A percentile compares a stretch with the other conserved stretches of the same genome.
These are phyloP conservation scores for Odontophorus gujanensis DNA, from an alignment of 2,113 vertebrate genomes.

Conservation along the genomic window DNA sequence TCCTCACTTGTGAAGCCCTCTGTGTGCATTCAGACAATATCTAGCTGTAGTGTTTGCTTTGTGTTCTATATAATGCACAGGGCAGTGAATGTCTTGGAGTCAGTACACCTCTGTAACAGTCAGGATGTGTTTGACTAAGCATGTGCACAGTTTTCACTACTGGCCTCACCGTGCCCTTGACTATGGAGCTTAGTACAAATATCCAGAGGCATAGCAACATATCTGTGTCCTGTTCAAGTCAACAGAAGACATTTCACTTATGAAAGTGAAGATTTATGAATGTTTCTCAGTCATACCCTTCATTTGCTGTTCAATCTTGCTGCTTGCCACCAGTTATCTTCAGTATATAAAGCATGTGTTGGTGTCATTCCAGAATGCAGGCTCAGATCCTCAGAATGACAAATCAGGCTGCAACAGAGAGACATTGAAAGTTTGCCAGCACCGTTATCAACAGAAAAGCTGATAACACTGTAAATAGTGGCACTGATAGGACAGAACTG, in stretches of 20 bases:
- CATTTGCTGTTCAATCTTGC: too few relatives aligned
- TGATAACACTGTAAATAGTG: conserved; percentile 13
- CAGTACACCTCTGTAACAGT: neutral
- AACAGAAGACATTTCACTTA: neutral
- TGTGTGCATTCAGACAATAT: neutral
- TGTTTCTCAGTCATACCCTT: too few relatives aligned
- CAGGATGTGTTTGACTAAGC: neutral
- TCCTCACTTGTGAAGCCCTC: neutral
- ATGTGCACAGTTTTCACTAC: neutral
- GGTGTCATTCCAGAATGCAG: neutral
- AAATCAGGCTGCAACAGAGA: neutral
- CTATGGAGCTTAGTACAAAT: neutral
- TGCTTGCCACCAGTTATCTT: neutral
- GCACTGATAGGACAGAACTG: neutral
- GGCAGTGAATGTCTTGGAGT: neutral
- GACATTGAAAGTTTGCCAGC: neutral
- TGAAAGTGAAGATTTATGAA: neutral
- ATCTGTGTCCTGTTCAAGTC: neutral
- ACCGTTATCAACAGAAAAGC: neutral
- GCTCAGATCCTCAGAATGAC: neutral
- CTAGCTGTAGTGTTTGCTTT: neutral
- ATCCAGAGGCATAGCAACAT: neutral
- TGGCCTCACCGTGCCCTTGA: too few relatives aligned
- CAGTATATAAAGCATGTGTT: neutral
- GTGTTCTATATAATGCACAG: neutral